Evolutionary conservation across 2,888 invertebrate species (phyloP).

Genomic region (Tryphoninae sp.): DNA sequence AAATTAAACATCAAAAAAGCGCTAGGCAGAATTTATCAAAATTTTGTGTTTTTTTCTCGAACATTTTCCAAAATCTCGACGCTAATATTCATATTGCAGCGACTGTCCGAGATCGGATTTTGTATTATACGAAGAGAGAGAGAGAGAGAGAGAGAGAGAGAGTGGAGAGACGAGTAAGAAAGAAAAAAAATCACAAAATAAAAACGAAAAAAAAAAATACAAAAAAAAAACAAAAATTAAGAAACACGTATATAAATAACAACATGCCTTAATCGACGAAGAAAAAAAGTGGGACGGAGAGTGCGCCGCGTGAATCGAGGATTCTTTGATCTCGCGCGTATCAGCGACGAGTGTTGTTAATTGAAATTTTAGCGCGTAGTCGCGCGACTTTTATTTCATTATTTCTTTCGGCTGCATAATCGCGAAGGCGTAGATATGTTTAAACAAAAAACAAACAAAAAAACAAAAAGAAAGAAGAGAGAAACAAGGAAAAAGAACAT

Average conservation of each 20-base stretch:
- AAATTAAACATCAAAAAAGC: constrained; percentile 7
- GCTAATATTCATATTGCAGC: background rate
- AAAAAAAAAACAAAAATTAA: constrained; percentile 15
- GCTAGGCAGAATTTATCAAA: background rate
- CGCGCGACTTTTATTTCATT: constrained; percentile 6
- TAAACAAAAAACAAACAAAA: no score
- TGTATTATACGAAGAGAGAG: background rate
- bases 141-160: no score
- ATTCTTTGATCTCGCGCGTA: constrained; percentile 13
- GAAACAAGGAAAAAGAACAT: background rate
- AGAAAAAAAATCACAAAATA: background rate
- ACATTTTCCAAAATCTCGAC: background rate
- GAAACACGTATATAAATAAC: constrained; percentile 35
- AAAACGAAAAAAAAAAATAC: background rate
- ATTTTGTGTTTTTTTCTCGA: background rate
- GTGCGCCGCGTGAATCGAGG: constrained; percentile 4
- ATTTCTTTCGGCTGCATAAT: constrained; percentile 25
- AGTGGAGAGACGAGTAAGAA: background rate
- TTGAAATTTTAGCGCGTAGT: constrained; percentile 27
- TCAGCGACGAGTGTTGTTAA: constrained; percentile 17
- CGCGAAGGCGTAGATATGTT: background rate
- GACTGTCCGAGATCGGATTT: background rate
- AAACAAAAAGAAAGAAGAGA: background rate
- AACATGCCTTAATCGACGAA: constrained; percentile 57
- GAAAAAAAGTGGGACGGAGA: constrained; percentile 9